Base-by-base conservation (phyloP, 1,140 invertebrate species). In the Thaumatotibia leucotreta region DNA sequence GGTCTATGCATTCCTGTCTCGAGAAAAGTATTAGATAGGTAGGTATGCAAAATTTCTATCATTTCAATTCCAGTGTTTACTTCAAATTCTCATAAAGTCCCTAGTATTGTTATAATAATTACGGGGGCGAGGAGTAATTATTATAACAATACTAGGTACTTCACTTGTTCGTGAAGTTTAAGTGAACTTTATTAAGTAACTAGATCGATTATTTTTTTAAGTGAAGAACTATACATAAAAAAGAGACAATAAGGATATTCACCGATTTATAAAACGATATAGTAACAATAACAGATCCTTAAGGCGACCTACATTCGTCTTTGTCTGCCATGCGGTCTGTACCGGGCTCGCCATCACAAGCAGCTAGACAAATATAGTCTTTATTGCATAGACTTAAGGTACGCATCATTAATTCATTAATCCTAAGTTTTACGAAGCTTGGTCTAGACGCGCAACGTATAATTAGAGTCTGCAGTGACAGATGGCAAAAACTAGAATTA, bases 381-480 rank as follows among this genome's bases (percentile, higher is more conserved):
- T 45, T 20, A 45, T 1, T 45, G 17, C 39, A 45, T 1, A 20
- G 5, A 20, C 39, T 20, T 45, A 45, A 20, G 17, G 39, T 39
- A n/a, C 14, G n/a, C 17, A 5, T 45, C 39, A 2, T n/a, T n/a
- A n/a, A n/a, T n/a, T n/a, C n/a, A n/a, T 39, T 14, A 39, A 45
- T 45, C 39, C 2, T 45, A 45, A 20, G 6, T 20, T 45, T 45
- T 45, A 9, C 17, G 17, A 20, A 45, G 14, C 39, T 20, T 1
- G n/a, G 39, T 45, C 52, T 58, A 58, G 52, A 58, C 52, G 24
- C 61, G 2, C 27, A 67, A 66, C 62, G 10, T 76, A 80, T 81
- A 83, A 83, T 83, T 81, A 83, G 11, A 77, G 65, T 54, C 68
- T 52, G 61, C 75, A 79, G 69, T 77, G 81, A 83, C 79, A 81